Base-by-base conservation (phyloP, 2,113 vertebrate genomes). In the Campylomormyrus tamandua region DNA sequence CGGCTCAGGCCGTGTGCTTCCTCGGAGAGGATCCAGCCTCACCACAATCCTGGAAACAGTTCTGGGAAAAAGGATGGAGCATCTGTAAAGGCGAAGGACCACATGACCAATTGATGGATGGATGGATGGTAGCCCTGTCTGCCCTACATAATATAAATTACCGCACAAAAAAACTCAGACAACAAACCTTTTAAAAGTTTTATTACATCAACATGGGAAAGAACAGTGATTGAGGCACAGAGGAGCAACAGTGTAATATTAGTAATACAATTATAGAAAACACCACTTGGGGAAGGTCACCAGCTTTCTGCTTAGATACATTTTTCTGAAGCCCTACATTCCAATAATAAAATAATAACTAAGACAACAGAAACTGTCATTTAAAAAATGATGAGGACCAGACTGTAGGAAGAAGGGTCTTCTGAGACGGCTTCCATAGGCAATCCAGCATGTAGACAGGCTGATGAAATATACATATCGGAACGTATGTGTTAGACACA, bases 141-240 rank as follows among this genome's bases (percentile, higher is more conserved):
- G 15, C 19, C 15, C 35, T n/a, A 11, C 49, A 24, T 42, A 62
- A 39, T 89, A 21, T 77, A 48, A 77, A 77, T 49, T 49, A 53
- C 21, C 3, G 49, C 15, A 6, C 35, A 49, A n/a, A 86, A 84
- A n/a, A 86, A 58, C 62, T 31, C n/a, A 11, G 46, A 89, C 85
- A 31, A 21, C 27, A 31, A 31, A 89, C 87, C 77, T 89, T 90
- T 90, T 19, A 90, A 91, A 89, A 53, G 88, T 84, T 91, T 92
- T 92, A 92, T 91, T 91, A 90, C 90, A 90, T 74, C 70, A 84
- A 90, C 87, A 87, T 70, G 83, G 88, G 74, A 92, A 89, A 87
- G 46, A 80, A 13, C 5, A 45, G 8, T 35, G 66, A 89, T 48
- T 52, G 89, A 45, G 88, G 88, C 89, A 91, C 88, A 90, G 87